These are phyloP conservation scores for Ctenopoma kingsleyae DNA, from an alignment of 2,797 vertebrate species.

Conservation along the genomic window DNA sequence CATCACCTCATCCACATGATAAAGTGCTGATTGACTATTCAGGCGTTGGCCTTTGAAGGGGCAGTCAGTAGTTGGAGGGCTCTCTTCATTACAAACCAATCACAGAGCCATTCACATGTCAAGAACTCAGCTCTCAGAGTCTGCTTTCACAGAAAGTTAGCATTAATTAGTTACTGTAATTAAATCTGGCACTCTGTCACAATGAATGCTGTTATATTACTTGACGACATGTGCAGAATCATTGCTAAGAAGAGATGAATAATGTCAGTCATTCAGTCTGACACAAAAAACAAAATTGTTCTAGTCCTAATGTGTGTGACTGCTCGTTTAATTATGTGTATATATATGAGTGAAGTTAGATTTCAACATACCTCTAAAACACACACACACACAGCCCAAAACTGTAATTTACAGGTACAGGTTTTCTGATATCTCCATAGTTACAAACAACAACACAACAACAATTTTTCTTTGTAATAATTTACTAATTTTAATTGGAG, in stretches of 20 bases:
- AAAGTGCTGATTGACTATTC: slow-evolving; percentile 69
- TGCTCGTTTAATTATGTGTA: slow-evolving; percentile 1
- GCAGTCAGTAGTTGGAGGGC: slow-evolving; percentile 61
- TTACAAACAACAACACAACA: background rate
- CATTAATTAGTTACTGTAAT: slow-evolving; percentile 67
- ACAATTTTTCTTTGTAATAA: background rate
- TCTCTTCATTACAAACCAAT: slow-evolving; percentile 74
- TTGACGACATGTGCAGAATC: slow-evolving; percentile 45
- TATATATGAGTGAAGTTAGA: too few relatives aligned
- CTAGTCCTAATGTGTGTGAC: slow-evolving; percentile 8
- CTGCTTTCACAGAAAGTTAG: slow-evolving; percentile 42
- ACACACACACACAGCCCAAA: background rate
- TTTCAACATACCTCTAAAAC: background rate
- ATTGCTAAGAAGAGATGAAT: slow-evolving; percentile 33
- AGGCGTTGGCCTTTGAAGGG: slow-evolving; percentile 62
- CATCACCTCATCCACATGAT: slow-evolving; percentile 45
- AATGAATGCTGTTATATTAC: slow-evolving; percentile 50
- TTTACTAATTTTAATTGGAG: background rate
- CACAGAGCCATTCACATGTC: slow-evolving; percentile 63
- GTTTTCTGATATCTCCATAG: background rate
- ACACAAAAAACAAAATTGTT: slow-evolving; percentile 16
- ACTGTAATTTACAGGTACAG: too few relatives aligned
- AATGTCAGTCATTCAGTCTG: slow-evolving; percentile 30
- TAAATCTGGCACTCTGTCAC: slow-evolving; percentile 62
- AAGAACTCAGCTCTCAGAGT: slow-evolving; percentile 55